Percentiles rank a stretch among this genome's conserved stretches.
These are phyloP conservation scores for Cataglyphis albicans DNA, from an alignment of 2,888 invertebrate species.

Conservation along the genomic window DNA sequence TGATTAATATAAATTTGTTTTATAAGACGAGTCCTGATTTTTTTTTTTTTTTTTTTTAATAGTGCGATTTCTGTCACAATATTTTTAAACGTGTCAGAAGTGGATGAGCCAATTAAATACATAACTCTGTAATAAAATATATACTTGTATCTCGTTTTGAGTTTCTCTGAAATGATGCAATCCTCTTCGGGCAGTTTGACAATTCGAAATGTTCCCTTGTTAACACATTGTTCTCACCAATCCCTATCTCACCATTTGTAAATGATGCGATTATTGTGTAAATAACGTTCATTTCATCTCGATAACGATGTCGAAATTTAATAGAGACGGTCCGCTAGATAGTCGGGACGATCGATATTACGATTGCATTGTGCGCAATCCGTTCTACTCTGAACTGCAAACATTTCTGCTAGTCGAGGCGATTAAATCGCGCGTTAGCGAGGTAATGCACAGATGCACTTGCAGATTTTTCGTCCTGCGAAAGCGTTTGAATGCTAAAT, in stretches of 20 bases:
- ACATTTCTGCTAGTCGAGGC: conserved; percentile 22
- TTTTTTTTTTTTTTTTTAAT: neutral
- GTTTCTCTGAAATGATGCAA: conserved; percentile 21
- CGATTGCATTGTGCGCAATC: conserved; percentile 28
- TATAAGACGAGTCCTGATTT: neutral
- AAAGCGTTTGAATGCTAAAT: conserved; percentile 9
- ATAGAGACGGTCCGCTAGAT: conserved; percentile 47
- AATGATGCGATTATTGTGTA: conserved; percentile 56
- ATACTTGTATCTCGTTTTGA: conserved; percentile 16
- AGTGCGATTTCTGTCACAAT: neutral
- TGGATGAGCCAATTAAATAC: neutral
- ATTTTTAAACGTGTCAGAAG: neutral
- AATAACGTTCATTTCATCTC: conserved; percentile 49
- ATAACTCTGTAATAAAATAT: neutral
- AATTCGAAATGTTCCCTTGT: conserved; percentile 42
- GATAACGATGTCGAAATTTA: conserved; percentile 53
- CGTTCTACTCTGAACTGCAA: conserved; percentile 11
- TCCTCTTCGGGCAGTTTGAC: conserved; percentile 44
- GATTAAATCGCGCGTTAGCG: conserved; percentile 35
- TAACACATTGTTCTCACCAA: conserved; percentile 44
- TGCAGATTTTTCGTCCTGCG: conserved; percentile 1
- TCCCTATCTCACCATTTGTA: conserved; percentile 45
- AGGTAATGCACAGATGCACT: neutral
- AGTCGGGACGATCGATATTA: conserved; percentile 41
- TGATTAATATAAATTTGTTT: neutral